A percentile compares a stretch with the other conserved stretches of the same genome.
These are phyloP conservation scores for Rhadinocentrus ornatus DNA, from an alignment of 2,797 vertebrate genomes.

Conservation along the genomic window DNA sequence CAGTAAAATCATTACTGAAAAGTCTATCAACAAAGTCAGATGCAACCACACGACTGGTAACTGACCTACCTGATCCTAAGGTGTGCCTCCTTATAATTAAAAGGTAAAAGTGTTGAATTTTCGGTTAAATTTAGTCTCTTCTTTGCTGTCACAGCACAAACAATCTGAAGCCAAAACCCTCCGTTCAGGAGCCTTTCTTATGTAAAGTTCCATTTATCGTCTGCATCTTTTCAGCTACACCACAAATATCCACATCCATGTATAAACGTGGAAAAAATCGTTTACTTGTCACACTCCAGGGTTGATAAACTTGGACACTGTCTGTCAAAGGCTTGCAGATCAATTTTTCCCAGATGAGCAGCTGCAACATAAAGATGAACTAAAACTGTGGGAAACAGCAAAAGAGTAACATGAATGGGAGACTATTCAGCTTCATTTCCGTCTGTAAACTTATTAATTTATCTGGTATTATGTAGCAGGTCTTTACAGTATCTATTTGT, in stretches of 20 bases:
- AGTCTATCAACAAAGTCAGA: not conserved
- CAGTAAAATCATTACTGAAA: not conserved
- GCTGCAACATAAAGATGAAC: conserved; percentile 22
- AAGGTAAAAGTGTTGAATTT: conserved; percentile 8
- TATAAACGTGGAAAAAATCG: conserved; percentile 37
- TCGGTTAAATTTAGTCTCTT: not conserved
- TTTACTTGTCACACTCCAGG: conserved; percentile 38
- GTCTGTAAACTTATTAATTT: not conserved
- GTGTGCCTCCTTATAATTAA: not conserved
- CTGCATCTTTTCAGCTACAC: conserved; percentile 1
- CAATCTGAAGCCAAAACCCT: not conserved
- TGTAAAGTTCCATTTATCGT: not conserved
- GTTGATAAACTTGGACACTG: conserved; percentile 22
- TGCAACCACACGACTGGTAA: not conserved
- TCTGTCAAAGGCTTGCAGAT: not conserved
- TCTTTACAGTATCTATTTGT: not conserved
- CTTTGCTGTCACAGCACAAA: not conserved
- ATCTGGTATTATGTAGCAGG: not conserved
- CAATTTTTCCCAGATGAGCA: conserved; percentile 32
- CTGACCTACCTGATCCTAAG: not conserved
- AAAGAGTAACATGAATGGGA: not conserved
- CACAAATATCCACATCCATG: not conserved
- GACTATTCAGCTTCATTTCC: not conserved
- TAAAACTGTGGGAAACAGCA: conserved; percentile 13
- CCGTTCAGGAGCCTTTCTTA: not conserved